phyloP scores from a whole-genome alignment of 2,113 vertebrate species.

The Calonectris borealis region DNA sequence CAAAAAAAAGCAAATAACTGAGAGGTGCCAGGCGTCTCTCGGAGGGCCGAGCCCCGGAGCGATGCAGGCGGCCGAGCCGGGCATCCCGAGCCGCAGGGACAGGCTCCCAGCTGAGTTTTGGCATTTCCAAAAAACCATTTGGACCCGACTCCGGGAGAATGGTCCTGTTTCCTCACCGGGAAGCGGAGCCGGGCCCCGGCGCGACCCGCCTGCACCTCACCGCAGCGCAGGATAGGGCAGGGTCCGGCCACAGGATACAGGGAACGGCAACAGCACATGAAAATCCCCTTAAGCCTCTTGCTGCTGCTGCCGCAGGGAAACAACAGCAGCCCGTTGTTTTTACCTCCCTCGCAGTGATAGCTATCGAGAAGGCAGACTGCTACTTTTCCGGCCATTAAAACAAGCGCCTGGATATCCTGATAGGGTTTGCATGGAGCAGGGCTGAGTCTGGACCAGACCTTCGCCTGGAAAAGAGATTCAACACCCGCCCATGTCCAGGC shows the following conservation, averaged over 20 bases:
- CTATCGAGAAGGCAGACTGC: not conserved
- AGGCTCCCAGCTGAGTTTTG: not conserved
- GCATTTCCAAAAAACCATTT: not conserved
- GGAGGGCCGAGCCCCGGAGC: not conserved
- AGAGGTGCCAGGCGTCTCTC: not conserved
- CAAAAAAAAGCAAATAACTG: not conserved
- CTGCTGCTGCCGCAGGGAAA: not conserved
- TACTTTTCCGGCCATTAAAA: constrained; percentile 54
- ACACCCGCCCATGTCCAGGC: not conserved
- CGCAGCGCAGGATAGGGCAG: constrained; percentile 9
- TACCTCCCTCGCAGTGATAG: not conserved
- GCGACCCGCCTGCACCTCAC: not conserved
- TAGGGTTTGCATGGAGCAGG: not conserved
- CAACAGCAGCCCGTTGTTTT: not conserved
- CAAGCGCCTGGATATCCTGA: constrained; percentile 46
- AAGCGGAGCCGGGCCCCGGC: not conserved
- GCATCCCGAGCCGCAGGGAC: not conserved
- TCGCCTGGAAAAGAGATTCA: not conserved
- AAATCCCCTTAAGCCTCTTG: not conserved
- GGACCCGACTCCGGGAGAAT: not conserved
- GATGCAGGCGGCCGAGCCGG: not conserved
- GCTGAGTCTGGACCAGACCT: not conserved
- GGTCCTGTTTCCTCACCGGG: not conserved
- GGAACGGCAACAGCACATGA: constrained; percentile 1
- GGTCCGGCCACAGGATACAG: constrained; percentile 12